phyloP scores from a whole-genome alignment of 1,140 invertebrate genomes.

The Procambarus clarkii region DNA sequence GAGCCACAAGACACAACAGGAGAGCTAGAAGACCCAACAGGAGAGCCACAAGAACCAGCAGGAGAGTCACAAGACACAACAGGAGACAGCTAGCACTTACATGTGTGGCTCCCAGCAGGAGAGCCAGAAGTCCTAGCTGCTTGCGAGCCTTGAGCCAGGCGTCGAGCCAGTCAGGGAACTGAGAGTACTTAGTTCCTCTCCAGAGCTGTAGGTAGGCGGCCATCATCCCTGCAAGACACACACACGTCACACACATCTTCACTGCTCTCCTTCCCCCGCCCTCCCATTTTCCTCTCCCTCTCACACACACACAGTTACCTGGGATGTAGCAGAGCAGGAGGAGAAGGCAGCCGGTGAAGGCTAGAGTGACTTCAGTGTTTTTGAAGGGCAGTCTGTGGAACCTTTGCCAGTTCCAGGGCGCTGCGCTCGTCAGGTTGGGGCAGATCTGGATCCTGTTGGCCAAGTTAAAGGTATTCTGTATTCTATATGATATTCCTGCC shows the following conservation, averaged over 20 bases:
- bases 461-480: too few species aligned
- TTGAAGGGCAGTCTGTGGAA: conserved; percentile 11
- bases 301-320: too few species aligned
- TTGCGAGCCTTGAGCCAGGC: conserved; percentile 55
- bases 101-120: conserved; percentile 39
- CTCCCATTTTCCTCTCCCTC: too few species aligned
- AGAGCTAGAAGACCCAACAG: too few species aligned
- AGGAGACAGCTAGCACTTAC: background rate
- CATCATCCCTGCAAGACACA: background rate
- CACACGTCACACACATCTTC: too few species aligned
- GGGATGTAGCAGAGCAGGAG: conserved; percentile 24
- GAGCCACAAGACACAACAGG: too few species aligned
- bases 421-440: conserved; percentile 1
- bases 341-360: conserved; percentile 8
- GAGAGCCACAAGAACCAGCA: too few species aligned
- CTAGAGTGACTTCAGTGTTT: conserved; percentile 23
- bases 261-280: too few species aligned
- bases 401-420: conserved; percentile 3
- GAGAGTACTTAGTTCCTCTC: conserved; percentile 59
- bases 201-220: conserved; percentile 51
- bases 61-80: too few species aligned
- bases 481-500: too few species aligned
- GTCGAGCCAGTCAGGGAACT: conserved; percentile 64
- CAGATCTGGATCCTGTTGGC: conserved; percentile 27
- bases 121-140: conserved; percentile 63